phyloP scores from a whole-genome alignment of 2,888 invertebrate genomes.

The Eumerus sabulonum region DNA sequence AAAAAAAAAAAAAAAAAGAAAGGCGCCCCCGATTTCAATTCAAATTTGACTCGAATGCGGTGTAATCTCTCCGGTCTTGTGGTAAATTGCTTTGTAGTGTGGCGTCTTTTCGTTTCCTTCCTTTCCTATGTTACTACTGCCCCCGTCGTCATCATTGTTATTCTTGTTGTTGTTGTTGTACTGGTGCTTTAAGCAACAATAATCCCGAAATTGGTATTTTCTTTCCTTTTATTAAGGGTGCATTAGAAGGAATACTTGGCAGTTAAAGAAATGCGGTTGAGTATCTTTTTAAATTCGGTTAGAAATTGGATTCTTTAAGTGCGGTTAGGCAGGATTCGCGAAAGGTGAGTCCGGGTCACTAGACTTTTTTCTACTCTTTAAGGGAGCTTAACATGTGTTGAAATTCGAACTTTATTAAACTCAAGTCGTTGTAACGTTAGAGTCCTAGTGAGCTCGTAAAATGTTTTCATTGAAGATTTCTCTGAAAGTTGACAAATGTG shows the following conservation, averaged over 20 bases:
- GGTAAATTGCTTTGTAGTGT: slow-evolving; percentile 63
- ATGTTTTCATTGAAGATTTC: no score
- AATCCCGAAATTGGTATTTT: slow-evolving; percentile 64
- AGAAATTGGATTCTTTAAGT: slow-evolving; percentile 5
- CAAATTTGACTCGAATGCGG: slow-evolving; percentile 52
- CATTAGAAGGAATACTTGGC: slow-evolving; percentile 20
- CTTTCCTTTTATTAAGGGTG: slow-evolving; percentile 50
- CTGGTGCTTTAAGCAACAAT: slow-evolving; percentile 57
- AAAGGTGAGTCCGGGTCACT: background rate
- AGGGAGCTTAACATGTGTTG: no score
- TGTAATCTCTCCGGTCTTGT: slow-evolving; percentile 68
- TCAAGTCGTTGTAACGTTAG: no score
- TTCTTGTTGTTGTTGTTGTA: slow-evolving; percentile 14
- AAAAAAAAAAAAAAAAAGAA: slow-evolving; percentile 41
- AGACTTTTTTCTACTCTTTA: no score
- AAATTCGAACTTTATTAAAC: no score
- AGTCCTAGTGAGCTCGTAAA: no score
- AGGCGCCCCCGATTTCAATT: slow-evolving; percentile 59
- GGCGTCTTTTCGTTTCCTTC: slow-evolving; percentile 25
- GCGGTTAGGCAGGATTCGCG: background rate
- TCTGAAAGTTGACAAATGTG: no score
- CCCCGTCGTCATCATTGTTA: no score
- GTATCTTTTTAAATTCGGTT: background rate
- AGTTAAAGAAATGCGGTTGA: slow-evolving; percentile 38
- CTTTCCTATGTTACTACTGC: no score